These are phyloP conservation scores for Antrozous pallidus DNA, from an alignment of 2,797 vertebrate genomes.

Conservation along the genomic window DNA sequence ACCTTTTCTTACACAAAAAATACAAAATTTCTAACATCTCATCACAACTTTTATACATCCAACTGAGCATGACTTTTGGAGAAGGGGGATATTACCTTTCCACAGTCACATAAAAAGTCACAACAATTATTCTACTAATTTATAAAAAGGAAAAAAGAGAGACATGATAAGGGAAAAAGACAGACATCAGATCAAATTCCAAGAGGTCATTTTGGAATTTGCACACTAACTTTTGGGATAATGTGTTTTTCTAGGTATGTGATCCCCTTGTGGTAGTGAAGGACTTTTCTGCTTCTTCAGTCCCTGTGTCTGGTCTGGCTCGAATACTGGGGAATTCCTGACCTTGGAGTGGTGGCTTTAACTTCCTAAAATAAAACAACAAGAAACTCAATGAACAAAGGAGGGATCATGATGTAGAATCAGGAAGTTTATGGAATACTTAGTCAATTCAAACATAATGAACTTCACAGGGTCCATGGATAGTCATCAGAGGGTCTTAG, in stretches of 20 bases:
- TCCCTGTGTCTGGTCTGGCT: not conserved
- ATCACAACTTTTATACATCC: not conserved
- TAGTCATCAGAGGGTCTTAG: not conserved
- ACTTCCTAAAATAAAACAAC: not conserved
- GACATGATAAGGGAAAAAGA: not conserved
- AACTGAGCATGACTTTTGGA: not conserved
- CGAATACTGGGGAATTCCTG: not conserved
- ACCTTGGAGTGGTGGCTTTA: not conserved
- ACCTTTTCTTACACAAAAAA: not conserved
- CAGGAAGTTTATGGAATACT: not conserved
- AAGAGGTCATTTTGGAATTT: not conserved
- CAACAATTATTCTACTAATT: not conserved
- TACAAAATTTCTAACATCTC: not conserved
- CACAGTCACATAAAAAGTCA: not conserved
- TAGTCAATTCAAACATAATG: not conserved
- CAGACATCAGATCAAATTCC: not conserved
- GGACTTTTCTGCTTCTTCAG: not conserved
- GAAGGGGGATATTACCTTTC: not conserved
- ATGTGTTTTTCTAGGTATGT: not conserved
- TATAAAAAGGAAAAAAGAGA: not conserved
- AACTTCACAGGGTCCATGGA: not conserved
- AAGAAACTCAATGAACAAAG: not conserved
- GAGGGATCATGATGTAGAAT: not conserved
- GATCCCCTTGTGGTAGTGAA: not conserved
- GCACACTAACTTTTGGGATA: not conserved